Evolutionary conservation across 2,113 vertebrate species (phyloP), one percentile per base, ranked within the genome.

Genomic region (Corythoichthys haematopterus): DNA sequence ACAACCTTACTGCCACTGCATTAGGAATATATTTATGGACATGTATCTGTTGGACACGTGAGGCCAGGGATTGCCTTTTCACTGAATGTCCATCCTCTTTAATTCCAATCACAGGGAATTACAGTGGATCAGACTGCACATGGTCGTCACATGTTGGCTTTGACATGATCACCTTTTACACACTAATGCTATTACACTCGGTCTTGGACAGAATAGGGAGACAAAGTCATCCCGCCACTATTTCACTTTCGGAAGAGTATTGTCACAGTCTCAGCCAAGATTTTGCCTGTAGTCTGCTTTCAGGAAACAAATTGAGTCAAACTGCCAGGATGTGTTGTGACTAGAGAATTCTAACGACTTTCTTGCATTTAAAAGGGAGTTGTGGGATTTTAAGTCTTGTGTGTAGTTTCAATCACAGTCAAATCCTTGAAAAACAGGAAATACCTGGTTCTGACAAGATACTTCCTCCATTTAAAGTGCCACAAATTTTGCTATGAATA

Each of bases 121-220:
- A 52, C 50, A 38, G 15, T 14, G 36, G 47, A 40, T 65, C 48
- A 3, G n/a, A 65, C 37, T 12, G 43, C 60, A 62, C 43, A 45
- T 62, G 60, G 4, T 28, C 12, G 8, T 61, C 59, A 45, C 38
- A 43, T 45, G 59, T 62, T 62, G 36, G 58, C 58, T 40, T 60
- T 33, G 33, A 57, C 33, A 36, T 36, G 12, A 57, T 57, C 55
- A 33, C 33, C 55, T 35, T 57, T 57, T 57, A 36, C 55, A 11
- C 6, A 12, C 20, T 33, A 55, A 55, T 33, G 52, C 52, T 3
- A 2, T 55, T 55, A 12, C 8, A 33, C 52, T 55, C 52, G 28
- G 11, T n/a, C 52, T 55, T 4, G 7, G 20, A 55, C 10, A 11
- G 52, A 12, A 55, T 11, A 10, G 9, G 20, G 9, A 55, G 20